Percentiles rank a stretch among this genome's conserved stretches.
These are phyloP conservation scores for Seira ritae DNA, from an alignment of 2,888 invertebrate species.

Conservation along the genomic window DNA sequence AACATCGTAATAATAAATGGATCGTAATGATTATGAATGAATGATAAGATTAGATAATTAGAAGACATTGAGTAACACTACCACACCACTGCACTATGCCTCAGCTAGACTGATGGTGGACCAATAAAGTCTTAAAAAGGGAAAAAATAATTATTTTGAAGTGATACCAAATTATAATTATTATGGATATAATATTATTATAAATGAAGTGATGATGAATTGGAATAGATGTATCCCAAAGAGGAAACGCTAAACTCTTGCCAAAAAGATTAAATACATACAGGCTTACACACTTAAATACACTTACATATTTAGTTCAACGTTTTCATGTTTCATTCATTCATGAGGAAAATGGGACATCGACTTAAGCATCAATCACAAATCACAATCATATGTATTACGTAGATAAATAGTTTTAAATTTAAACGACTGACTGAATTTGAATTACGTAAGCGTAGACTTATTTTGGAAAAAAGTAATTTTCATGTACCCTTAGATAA, in stretches of 20 bases:
- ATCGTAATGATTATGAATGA: too few species aligned
- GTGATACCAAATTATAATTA: constrained; percentile 7
- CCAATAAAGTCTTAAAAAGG: constrained; percentile 21
- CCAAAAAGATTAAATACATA: constrained; percentile 14
- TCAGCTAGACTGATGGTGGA: constrained; percentile 22
- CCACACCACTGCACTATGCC: too few species aligned
- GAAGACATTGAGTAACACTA: constrained; percentile 17
- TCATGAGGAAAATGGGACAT: constrained; percentile 7
- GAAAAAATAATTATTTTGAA: background rate
- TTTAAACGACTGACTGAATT: constrained; percentile 16
- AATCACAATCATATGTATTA: too few species aligned
- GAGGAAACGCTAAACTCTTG: constrained; percentile 14
- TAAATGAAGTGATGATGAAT: constrained; percentile 3
- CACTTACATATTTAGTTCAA: too few species aligned
- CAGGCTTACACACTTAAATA: too few species aligned
- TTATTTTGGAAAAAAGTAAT: too few species aligned
- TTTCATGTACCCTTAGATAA: too few species aligned
- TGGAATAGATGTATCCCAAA: background rate
- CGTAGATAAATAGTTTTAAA: background rate
- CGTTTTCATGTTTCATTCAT: background rate
- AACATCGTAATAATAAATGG: constrained; percentile 39
- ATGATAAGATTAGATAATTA: background rate
- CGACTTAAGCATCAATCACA: background rate
- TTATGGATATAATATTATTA: background rate
- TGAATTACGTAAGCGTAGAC: background rate